phyloP scores from a whole-genome alignment of 2,113 vertebrate genomes.

The Sula dactylatra region DNA sequence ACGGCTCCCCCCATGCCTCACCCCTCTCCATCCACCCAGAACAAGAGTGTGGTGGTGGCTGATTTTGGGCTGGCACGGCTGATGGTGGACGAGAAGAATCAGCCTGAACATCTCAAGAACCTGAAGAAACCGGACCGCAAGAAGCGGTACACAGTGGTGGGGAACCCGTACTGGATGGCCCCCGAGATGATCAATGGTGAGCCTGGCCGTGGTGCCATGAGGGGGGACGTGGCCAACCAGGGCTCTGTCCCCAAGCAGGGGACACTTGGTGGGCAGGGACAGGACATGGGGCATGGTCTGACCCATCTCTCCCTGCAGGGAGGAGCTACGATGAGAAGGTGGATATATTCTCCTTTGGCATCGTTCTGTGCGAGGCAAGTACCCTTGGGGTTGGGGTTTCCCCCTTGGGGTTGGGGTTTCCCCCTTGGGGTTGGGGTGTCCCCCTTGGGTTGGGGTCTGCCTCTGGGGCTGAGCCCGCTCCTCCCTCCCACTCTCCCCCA shows the following conservation, averaged over 20 bases:
- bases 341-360: slow-evolving; percentile 98
- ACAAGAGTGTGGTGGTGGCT: slow-evolving; percentile 92
- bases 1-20: not conserved
- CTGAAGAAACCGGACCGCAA: slow-evolving; percentile 89
- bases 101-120: slow-evolving; percentile 80
- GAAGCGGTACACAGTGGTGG: slow-evolving; percentile 97
- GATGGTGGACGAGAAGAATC: slow-evolving; percentile 91
- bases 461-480: accelerated
- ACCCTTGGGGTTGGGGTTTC: not conserved
- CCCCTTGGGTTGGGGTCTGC: not conserved
- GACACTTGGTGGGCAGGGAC: not conserved
- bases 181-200: slow-evolving; percentile 98
- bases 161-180: slow-evolving; percentile 99
- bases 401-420: not conserved
- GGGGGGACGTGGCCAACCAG: not conserved
- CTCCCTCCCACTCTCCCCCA: not conserved
- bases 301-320: slow-evolving; percentile 69
- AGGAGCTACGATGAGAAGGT: slow-evolving; percentile 96
- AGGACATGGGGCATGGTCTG: not conserved
- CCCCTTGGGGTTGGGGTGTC: not conserved
- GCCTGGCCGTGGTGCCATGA: not conserved
- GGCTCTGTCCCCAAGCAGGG: not conserved
- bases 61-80: slow-evolving; percentile 93
- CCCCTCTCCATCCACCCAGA: slow-evolving; percentile 53
- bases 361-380: slow-evolving; percentile 92